phyloP scores from a whole-genome alignment of 2,888 invertebrate species.

The Oscheius sp. region DNA sequence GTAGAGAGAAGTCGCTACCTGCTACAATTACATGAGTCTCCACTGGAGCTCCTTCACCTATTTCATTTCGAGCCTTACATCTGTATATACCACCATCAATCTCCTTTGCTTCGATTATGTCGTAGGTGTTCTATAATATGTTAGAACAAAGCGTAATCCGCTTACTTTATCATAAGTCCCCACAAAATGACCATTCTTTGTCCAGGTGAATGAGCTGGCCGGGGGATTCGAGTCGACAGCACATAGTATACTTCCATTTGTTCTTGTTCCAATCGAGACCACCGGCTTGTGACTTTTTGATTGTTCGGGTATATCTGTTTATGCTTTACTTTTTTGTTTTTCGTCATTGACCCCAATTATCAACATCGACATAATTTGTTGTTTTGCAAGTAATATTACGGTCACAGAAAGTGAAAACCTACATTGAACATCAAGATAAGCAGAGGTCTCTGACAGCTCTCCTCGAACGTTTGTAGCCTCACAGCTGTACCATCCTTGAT shows the following conservation, averaged over 20 bases:
- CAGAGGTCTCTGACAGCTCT: conserved; percentile 46
- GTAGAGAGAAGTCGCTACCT: conserved; percentile 35
- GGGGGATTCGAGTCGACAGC: conserved; percentile 66
- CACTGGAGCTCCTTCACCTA: conserved; percentile 57
- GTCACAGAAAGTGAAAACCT: conserved; percentile 29
- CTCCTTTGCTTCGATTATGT: conserved; percentile 10
- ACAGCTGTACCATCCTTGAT: conserved; percentile 65
- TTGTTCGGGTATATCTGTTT: conserved; percentile 52
- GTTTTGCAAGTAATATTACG: neutral
- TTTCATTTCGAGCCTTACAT: conserved; percentile 60
- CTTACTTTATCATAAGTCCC: conserved; percentile 34
- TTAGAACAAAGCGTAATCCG: neutral
- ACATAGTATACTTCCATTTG: conserved; percentile 52
- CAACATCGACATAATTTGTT: conserved; percentile 6
- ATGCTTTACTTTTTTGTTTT: neutral
- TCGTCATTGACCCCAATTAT: conserved; percentile 21
- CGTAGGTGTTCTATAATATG: neutral
- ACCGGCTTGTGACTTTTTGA: conserved; percentile 49
- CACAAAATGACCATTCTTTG: conserved; percentile 61
- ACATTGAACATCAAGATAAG: conserved; percentile 67
- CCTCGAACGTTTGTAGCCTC: conserved; percentile 60
- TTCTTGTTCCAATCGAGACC: conserved; percentile 51
- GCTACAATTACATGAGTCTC: conserved; percentile 65
- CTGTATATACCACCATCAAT: conserved; percentile 62
- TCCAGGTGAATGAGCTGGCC: conserved; percentile 58